Evolutionary conservation across 2,797 vertebrate species (phyloP).

Genomic region (Oryzias dopingdopingensis): DNA sequence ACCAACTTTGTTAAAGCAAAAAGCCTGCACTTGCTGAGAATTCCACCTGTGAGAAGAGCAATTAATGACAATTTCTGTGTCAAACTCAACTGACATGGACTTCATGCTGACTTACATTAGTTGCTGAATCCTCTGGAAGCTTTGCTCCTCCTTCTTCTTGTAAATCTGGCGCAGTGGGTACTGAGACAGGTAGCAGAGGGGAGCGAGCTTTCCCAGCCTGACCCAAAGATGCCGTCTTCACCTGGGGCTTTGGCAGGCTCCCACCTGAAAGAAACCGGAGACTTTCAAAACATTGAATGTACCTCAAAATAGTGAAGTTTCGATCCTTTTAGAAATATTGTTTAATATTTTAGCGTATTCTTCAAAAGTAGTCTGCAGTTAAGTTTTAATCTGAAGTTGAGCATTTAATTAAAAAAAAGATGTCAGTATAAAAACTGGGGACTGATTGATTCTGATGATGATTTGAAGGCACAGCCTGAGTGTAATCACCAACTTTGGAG

Average conservation of each 20-base stretch:
- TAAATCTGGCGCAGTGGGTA: conserved; percentile 90
- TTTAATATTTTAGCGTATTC: too few species aligned
- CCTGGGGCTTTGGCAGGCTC: conserved; percentile 87
- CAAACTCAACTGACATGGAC: not conserved
- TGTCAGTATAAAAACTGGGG: too few species aligned
- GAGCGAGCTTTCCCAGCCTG: conserved; percentile 91
- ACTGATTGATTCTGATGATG: not conserved
- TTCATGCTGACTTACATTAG: conserved; percentile 78
- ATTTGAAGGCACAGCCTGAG: not conserved
- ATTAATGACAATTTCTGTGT: not conserved
- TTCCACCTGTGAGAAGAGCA: too few species aligned
- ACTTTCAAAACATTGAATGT: not conserved
- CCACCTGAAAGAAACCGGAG: conserved; percentile 68
- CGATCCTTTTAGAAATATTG: not conserved
- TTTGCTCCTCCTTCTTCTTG: conserved; percentile 84
- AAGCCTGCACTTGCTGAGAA: too few species aligned
- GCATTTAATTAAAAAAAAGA: not conserved
- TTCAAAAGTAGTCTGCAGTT: not conserved
- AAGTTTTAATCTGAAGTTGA: not conserved
- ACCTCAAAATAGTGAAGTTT: not conserved
- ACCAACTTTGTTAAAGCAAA: too few species aligned
- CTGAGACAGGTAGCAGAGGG: conserved; percentile 90
- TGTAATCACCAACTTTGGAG: conserved; percentile 6
- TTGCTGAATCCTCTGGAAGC: conserved; percentile 80
- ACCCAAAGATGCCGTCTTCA: conserved; percentile 93